Percentiles rank a stretch among this genome's conserved stretches.
Evolutionary conservation across 1,140 invertebrate species (phyloP).

Genomic region (Lineus longissimus): DNA sequence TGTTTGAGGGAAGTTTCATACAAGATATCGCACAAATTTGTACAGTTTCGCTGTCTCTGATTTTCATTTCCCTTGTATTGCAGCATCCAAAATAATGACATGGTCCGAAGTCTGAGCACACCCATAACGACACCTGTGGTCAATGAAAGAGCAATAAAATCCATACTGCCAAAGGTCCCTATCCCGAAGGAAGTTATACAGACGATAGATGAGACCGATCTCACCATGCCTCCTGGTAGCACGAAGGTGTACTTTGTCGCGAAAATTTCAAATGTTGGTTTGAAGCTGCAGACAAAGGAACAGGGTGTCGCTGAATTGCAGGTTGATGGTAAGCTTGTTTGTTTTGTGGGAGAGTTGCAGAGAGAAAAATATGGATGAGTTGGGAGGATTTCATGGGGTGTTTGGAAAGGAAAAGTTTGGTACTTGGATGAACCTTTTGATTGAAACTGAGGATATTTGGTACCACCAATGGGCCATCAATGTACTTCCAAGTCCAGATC

Average conservation of each 20-base stretch:
- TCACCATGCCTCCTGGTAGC: not conserved
- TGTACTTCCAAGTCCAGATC: too few species aligned
- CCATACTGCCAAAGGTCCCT: not conserved
- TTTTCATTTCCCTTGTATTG: not conserved
- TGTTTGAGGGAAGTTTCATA: too few species aligned
- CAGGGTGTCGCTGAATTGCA: constrained; percentile 67
- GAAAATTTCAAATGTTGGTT: constrained; percentile 61
- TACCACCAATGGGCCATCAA: too few species aligned
- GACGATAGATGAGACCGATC: not conserved
- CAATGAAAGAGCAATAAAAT: not conserved
- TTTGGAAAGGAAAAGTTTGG: too few species aligned
- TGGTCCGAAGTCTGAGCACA: not conserved
- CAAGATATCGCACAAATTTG: too few species aligned
- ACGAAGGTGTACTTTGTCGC: constrained; percentile 73
- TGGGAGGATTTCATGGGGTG: too few species aligned
- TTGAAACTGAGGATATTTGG: too few species aligned
- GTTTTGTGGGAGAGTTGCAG: too few species aligned
- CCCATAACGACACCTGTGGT: not conserved
- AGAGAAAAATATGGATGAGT: too few species aligned
- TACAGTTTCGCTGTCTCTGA: too few species aligned
- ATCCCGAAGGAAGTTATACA: not conserved
- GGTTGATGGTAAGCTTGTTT: constrained; percentile 33
- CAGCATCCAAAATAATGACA: not conserved
- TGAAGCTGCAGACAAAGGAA: constrained; percentile 67
- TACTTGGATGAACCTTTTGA: too few species aligned